phyloP scores from a whole-genome alignment of 1,140 invertebrate genomes.

The Oryzaephilus surinamensis region DNA sequence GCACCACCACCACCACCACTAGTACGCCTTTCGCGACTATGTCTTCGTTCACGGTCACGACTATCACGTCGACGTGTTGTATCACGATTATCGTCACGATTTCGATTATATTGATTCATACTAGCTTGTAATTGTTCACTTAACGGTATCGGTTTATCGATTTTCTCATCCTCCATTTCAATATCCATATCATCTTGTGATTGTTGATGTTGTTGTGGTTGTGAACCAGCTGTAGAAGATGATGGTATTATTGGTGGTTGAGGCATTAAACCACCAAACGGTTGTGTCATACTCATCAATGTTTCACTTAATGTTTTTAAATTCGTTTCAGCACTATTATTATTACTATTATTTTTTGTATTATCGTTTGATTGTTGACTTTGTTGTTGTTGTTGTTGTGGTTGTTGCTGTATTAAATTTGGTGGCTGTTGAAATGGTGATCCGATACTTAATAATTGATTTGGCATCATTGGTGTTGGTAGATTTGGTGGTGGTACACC shows the following conservation, averaged over 20 bases:
- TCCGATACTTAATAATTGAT: conserved; percentile 37
- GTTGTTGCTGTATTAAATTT: conserved; percentile 6
- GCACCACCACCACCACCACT: conserved; percentile 19
- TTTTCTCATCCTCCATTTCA: conserved; percentile 44
- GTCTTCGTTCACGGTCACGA: conserved; percentile 13
- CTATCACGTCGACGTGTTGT: neutral
- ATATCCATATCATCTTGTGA: conserved; percentile 56
- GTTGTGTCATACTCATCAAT: conserved; percentile 23
- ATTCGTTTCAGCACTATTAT: conserved; percentile 12
- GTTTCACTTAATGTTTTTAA: conserved; percentile 20
- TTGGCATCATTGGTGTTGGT: conserved; percentile 41
- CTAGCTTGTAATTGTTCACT: conserved; percentile 32
- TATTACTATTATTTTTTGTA: neutral
- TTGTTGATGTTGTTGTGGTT: conserved; percentile 39
- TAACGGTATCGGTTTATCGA: conserved; percentile 16
- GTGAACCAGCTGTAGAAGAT: neutral
- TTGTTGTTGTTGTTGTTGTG: neutral
- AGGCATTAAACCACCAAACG: conserved; percentile 35
- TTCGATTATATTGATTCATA: conserved; percentile 15
- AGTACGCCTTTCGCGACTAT: conserved; percentile 15
- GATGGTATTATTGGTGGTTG: conserved; percentile 40
- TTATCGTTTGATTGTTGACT: conserved; percentile 3
- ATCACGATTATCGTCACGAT: neutral
- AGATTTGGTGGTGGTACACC: conserved; percentile 55
- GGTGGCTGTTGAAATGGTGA: conserved; percentile 28